Percentiles rank a stretch among this genome's conserved stretches.
These are phyloP conservation scores for Dasysyrphus tricinctus DNA, from an alignment of 2,888 invertebrate genomes.

Conservation along the genomic window DNA sequence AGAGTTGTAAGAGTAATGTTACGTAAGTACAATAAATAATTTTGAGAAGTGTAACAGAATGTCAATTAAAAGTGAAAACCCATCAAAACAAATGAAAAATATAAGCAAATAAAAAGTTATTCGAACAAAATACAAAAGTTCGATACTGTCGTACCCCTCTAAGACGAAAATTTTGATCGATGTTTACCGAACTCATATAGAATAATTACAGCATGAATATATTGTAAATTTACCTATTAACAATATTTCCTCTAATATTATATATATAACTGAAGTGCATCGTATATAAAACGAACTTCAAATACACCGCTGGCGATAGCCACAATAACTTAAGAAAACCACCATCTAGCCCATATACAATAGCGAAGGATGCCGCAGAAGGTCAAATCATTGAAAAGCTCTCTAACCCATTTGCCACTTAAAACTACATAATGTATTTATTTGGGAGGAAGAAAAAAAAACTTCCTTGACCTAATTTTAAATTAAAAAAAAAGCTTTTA, in stretches of 20 bases:
- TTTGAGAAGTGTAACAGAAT: too few species aligned
- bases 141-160: too few species aligned
- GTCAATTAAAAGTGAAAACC: too few species aligned
- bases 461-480: slow-evolving; percentile 54
- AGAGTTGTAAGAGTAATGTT: too few species aligned
- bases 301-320: background rate
- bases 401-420: slow-evolving; percentile 55
- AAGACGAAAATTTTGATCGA: too few species aligned
- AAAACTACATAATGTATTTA: slow-evolving; percentile 12
- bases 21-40: too few species aligned
- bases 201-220: too few species aligned
- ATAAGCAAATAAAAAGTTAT: too few species aligned
- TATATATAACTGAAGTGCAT: background rate
- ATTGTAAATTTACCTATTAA: background rate
- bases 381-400: slow-evolving; percentile 44
- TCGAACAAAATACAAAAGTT: too few species aligned
- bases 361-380: background rate
- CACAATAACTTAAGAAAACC: background rate
- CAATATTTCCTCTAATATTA: background rate
- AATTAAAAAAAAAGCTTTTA: slow-evolving; percentile 41
- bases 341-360: background rate
- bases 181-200: too few species aligned
- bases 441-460: slow-evolving; percentile 22
- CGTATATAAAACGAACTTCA: background rate
- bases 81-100: too few species aligned